A percentile compares a stretch with the other conserved stretches of the same genome.
These are phyloP conservation scores for Lasioglossum figueresi DNA, from an alignment of 2,888 invertebrate species.

Conservation along the genomic window DNA sequence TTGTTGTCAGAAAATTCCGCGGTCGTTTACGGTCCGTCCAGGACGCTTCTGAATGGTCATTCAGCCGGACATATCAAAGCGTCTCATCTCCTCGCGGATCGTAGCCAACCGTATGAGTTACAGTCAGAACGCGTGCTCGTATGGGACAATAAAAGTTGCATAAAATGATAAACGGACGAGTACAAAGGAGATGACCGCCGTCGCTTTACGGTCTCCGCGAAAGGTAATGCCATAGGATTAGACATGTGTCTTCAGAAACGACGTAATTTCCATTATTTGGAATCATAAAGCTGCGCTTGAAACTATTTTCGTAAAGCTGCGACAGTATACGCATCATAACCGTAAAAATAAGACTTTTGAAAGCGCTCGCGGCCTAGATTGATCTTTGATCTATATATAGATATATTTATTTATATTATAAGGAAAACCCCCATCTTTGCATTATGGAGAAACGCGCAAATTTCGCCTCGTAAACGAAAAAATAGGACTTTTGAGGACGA, in stretches of 20 bases:
- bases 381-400: too few species aligned
- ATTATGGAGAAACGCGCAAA: too few species aligned
- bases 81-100: conserved; percentile 3
- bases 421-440: too few species aligned
- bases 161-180: conserved; percentile 21
- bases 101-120: conserved; percentile 24
- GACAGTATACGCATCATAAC: too few species aligned
- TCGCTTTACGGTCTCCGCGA: conserved; percentile 1
- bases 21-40: background rate
- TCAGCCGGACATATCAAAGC: background rate
- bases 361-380: too few species aligned
- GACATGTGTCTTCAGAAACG: background rate
- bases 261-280: too few species aligned
- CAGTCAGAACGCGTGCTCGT: background rate
- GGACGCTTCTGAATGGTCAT: background rate
- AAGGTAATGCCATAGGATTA: background rate
- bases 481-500: too few species aligned
- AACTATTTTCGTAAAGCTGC: too few species aligned
- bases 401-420: too few species aligned
- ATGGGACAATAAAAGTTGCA: conserved; percentile 28
- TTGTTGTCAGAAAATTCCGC: background rate
- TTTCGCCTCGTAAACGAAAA: too few species aligned
- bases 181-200: background rate
- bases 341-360: too few species aligned
- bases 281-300: too few species aligned